Evolutionary conservation across 2,888 invertebrate genomes (phyloP), one percentile per base, ranked within the genome.

Genomic region (Acholoe squamosa): DNA sequence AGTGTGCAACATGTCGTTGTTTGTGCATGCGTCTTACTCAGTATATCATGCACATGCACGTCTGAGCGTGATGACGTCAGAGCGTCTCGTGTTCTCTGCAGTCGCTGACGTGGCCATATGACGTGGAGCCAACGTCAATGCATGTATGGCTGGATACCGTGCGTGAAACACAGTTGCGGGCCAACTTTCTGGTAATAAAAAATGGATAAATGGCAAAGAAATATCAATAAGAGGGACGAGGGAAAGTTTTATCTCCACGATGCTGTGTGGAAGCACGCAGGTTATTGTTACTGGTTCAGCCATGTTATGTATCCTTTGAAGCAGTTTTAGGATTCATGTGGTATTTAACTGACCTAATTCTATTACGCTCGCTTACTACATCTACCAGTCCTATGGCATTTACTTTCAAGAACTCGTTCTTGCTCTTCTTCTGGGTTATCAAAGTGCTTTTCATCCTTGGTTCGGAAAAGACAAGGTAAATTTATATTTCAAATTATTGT

Each of bases 11-110:
- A n/a, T n/a, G n/a, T 19, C 5, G 43, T 10, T 43, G 10, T 43
- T 43, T 43, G 43, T 43, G 61, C 61, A 61, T 61, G 61, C 61
- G 19, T 61, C 31, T 71, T 61, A 14, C 71, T 71, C n/a, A 25
- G 28, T 71, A 14, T 71, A 3, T 61, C 25, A 61, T 25, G 14
- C 14, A 71, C 71, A 28, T 71, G 25, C 61, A 3, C 61, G 61
- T n/a, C 61, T 61, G 61, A 43, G 61, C 61, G 3, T 71, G 28
- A 28, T 71, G 71, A 71, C 71, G 71, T 71, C 71, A 71, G 3
- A 14, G 61, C 61, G 25, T 28, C 25, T 71, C 71, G 25, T 28
- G 28, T 71, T 71, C 25, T 67, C 14, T 61, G 61, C 14, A 61
- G 22, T 12, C 22, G 61, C 61, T 61, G 61, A 61, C 61, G 61